Evolutionary conservation across 2,797 vertebrate species (phyloP).

Genomic region (Diglossa cyanea): DNA sequence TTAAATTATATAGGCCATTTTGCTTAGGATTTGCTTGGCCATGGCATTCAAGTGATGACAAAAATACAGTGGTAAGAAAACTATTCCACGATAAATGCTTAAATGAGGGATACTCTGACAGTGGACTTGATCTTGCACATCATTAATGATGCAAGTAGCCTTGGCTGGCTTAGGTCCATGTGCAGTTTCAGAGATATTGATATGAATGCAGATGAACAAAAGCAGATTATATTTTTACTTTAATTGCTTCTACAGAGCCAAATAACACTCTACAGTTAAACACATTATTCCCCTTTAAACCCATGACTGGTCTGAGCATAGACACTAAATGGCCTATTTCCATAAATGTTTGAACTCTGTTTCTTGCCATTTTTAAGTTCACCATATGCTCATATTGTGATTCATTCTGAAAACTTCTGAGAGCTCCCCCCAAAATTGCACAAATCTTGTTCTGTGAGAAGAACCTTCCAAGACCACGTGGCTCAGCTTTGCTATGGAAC

Average conservation of each 20-base stretch:
- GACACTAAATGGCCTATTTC: not conserved
- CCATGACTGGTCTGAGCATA: not conserved
- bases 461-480: not conserved
- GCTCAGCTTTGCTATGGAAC: slow-evolving; percentile 29
- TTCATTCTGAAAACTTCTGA: not conserved
- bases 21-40: not conserved
- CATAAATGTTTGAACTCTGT: not conserved
- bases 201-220: slow-evolving; percentile 25
- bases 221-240: not conserved
- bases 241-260: not conserved
- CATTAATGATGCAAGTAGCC: not conserved
- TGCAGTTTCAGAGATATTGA: not conserved
- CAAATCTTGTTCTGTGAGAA: not conserved
- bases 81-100: not conserved
- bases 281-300: not conserved
- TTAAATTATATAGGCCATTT: not conserved
- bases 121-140: not conserved
- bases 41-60: not conserved
- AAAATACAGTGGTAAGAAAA: not conserved
- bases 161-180: not conserved
- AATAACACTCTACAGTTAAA: not conserved
- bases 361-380: not conserved
- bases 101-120: not conserved
- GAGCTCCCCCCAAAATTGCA: not conserved
- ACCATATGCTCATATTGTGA: not conserved